These are phyloP conservation scores for Dryoscopus gambensis DNA, from an alignment of 2,113 vertebrate genomes.

Conservation along the genomic window DNA sequence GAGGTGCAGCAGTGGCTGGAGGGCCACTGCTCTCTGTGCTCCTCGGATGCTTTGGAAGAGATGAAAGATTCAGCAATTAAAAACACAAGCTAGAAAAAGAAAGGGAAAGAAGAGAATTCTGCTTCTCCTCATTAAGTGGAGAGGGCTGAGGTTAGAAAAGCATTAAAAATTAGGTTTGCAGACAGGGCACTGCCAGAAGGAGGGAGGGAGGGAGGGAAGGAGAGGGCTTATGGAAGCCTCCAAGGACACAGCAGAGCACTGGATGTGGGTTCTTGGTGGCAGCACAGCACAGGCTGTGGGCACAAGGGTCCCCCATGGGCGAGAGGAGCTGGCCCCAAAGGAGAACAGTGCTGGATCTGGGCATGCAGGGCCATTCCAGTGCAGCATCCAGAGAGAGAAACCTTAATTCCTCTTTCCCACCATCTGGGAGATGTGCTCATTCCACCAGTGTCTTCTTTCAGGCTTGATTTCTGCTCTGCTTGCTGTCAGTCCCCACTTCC, in stretches of 20 bases:
- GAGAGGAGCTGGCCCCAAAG: neutral
- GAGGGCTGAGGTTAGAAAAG: neutral
- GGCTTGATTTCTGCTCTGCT: neutral
- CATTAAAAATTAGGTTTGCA: neutral
- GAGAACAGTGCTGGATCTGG: neutral
- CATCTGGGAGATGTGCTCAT: neutral
- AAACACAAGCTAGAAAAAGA: neutral
- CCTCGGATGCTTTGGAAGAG: neutral
- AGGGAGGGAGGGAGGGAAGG: neutral
- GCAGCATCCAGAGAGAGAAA: neutral
- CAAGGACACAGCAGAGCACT: neutral
- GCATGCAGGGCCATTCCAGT: neutral
- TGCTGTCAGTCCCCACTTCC: neutral
- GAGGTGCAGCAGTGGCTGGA: neutral
- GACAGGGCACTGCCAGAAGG: neutral
- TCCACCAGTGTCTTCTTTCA: neutral
- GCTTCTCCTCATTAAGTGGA: neutral
- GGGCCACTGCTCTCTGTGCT: neutral
- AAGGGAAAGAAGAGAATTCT: neutral
- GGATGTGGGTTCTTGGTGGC: neutral
- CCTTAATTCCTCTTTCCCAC: neutral
- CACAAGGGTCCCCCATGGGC: neutral
- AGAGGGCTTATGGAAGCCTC: rapidly evolving
- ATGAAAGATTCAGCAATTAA: neutral
- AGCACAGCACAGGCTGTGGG: neutral